A percentile compares a stretch with the other conserved stretches of the same genome.
Evolutionary conservation across 2,797 vertebrate species (phyloP).

Genomic region (Pterois miles): DNA sequence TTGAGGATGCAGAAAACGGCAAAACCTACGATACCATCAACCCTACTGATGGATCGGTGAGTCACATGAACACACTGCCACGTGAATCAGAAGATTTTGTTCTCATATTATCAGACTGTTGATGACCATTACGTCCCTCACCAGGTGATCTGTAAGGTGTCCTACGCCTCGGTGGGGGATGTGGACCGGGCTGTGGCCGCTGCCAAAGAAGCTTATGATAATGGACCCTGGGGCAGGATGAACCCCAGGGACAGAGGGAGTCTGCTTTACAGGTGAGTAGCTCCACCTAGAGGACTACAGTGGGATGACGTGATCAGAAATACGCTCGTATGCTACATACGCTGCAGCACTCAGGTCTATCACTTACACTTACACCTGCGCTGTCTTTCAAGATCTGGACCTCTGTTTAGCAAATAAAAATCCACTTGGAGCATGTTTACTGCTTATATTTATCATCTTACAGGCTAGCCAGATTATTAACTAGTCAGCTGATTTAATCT

Average conservation of each 20-base stretch:
- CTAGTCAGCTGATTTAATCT: no score
- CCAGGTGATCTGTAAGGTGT: conserved; percentile 92
- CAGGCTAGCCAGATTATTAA: no score
- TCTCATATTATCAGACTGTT: neutral
- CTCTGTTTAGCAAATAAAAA: no score
- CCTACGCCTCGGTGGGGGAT: conserved; percentile 89
- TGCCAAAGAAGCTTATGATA: conserved; percentile 93
- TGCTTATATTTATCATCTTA: no score
- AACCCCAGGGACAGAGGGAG: conserved; percentile 92
- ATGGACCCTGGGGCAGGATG: conserved; percentile 94
- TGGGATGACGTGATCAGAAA: no score
- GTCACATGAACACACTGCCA: conserved; percentile 56
- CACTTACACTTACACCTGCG: no score
- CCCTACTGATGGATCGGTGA: conserved; percentile 94
- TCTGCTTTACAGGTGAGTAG: conserved; percentile 89
- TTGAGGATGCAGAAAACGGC: conserved; percentile 88
- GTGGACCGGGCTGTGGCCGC: conserved; percentile 94
- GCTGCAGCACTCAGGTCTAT: no score
- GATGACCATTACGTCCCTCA: neutral
- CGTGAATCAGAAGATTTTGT: neutral
- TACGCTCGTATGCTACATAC: no score
- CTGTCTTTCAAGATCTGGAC: no score
- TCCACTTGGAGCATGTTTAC: no score
- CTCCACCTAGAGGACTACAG: conserved; percentile 22
- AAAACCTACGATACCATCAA: conserved; percentile 90